These are phyloP conservation scores for Hyposmocoma kahamanoa DNA, from an alignment of 1,140 invertebrate species.

Conservation along the genomic window DNA sequence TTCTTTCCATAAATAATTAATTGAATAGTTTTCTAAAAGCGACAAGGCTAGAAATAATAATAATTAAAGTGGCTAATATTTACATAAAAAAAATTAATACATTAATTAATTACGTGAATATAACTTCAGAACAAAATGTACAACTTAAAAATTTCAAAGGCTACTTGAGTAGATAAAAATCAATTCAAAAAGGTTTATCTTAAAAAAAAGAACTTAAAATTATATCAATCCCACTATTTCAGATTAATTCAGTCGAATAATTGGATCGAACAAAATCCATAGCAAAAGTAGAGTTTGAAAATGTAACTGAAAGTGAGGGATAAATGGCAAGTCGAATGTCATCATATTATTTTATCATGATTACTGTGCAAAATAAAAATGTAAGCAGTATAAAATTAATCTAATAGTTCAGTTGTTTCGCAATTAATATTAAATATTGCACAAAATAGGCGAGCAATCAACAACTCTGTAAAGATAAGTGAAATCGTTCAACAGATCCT, in stretches of 20 bases:
- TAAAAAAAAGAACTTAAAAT: slow-evolving; percentile 32
- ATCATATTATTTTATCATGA: background rate
- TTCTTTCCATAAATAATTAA: slow-evolving; percentile 67
- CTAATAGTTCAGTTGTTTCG: background rate
- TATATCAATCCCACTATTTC: slow-evolving; percentile 24
- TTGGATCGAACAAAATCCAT: slow-evolving; percentile 34
- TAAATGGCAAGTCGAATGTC: background rate
- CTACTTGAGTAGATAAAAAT: slow-evolving; percentile 25
- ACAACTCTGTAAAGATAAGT: slow-evolving; percentile 13
- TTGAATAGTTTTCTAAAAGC: slow-evolving; percentile 49
- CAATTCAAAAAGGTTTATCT: slow-evolving; percentile 28
- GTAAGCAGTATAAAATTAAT: too few relatives aligned
- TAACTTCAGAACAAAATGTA: slow-evolving; percentile 57
- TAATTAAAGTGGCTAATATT: slow-evolving; percentile 52
- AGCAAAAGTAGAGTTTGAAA: slow-evolving; percentile 15
- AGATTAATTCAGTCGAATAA: slow-evolving; percentile 44
- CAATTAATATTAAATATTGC: slow-evolving; percentile 38
- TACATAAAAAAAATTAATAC: slow-evolving; percentile 50
- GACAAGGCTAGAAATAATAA: slow-evolving; percentile 51
- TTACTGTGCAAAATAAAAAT: background rate
- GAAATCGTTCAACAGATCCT: slow-evolving; percentile 31
- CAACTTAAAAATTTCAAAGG: slow-evolving; percentile 52
- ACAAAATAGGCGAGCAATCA: slow-evolving; percentile 34
- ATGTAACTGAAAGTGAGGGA: background rate
- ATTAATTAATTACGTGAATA: slow-evolving; percentile 33